Percentiles rank a stretch among this genome's conserved stretches.
Evolutionary conservation across 2,888 invertebrate genomes (phyloP).

Genomic region (Unio delphinus): DNA sequence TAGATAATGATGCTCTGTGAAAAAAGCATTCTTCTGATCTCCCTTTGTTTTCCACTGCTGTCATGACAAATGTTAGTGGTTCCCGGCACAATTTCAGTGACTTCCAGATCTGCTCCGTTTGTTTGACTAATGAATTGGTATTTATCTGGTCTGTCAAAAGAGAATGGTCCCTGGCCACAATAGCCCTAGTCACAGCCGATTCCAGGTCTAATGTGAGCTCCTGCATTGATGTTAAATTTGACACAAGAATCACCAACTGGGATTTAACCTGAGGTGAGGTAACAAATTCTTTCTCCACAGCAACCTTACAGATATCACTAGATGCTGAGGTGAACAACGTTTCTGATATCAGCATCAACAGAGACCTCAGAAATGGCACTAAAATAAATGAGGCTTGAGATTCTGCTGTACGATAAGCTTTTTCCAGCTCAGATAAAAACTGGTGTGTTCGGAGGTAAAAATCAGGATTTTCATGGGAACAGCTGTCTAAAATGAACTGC

Average conservation of each 20-base stretch:
- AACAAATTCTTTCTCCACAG: constrained; percentile 35
- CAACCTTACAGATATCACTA: constrained; percentile 38
- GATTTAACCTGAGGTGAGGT: constrained; percentile 31
- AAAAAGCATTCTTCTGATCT: constrained; percentile 32
- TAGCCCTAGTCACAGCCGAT: constrained; percentile 23
- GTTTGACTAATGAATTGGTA: constrained; percentile 27
- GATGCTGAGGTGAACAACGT: constrained; percentile 34
- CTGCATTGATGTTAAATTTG: constrained; percentile 24
- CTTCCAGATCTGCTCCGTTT: constrained; percentile 33
- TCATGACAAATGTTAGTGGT: constrained; percentile 25
- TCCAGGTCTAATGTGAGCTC: constrained; percentile 32
- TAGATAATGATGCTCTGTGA: constrained; percentile 34
- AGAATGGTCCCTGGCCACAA: constrained; percentile 16
- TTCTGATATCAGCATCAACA: constrained; percentile 38
- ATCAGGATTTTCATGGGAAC: constrained; percentile 34
- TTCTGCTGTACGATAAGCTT: constrained; percentile 28
- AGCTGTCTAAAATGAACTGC: constrained; percentile 28
- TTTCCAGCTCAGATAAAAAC: constrained; percentile 33
- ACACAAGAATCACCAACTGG: constrained; percentile 26
- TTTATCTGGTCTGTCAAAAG: constrained; percentile 28
- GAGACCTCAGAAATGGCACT: constrained; percentile 36
- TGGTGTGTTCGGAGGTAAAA: constrained; percentile 36
- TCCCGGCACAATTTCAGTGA: constrained; percentile 20
- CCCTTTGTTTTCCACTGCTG: constrained; percentile 35
- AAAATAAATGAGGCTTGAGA: constrained; percentile 31